A percentile compares a stretch with the other conserved stretches of the same genome.
Conservation (phyloP, 1,140 invertebrate genomes). For the Cydia fagiglandana region DNA sequence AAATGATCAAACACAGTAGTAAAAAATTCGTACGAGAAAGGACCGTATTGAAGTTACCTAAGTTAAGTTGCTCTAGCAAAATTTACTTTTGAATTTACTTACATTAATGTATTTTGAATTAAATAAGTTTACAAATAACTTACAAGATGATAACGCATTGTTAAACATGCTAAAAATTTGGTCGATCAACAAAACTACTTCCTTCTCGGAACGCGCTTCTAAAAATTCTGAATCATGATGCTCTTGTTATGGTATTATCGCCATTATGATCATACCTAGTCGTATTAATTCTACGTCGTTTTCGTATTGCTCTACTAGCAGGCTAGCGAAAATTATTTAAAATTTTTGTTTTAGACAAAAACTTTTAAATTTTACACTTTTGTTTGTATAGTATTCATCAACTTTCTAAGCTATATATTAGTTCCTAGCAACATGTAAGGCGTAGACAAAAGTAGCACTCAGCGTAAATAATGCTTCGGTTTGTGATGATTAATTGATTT, state of each 20-base stretch:
- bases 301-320: no score
- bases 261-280: no score
- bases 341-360: no score
- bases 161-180: background rate
- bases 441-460: no score
- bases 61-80: background rate
- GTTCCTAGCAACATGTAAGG: no score
- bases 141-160: background rate
- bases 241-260: no score
- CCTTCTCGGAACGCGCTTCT: background rate
- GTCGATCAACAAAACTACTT: background rate
- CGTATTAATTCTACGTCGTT: no score
- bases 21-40: background rate
- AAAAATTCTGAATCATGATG: background rate
- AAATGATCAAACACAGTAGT: background rate
- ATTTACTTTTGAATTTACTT: background rate
- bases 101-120: background rate
- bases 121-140: background rate
- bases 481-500: slow-evolving; percentile 19
- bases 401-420: no score
- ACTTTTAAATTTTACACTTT: no score
- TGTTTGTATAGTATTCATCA: no score
- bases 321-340: no score
- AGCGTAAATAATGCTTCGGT: background rate
- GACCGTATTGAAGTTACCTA: background rate